A percentile compares a stretch with the other conserved stretches of the same genome.
Conservation (phyloP, 2,888 invertebrate genomes). For the Drosophila tripunctata region DNA sequence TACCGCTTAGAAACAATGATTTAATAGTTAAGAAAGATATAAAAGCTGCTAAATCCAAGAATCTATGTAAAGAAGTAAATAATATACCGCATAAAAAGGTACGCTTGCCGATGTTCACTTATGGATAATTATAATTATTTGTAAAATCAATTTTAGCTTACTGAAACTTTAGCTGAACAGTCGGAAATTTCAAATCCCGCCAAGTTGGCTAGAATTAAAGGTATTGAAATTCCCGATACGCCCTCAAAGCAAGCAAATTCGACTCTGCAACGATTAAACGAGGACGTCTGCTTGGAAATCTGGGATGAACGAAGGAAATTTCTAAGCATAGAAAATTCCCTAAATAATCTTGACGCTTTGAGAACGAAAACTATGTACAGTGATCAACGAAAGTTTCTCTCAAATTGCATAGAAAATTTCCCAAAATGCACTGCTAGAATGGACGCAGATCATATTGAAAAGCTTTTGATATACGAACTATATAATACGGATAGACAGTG, state of each 20-base stretch:
- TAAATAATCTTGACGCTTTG: neutral
- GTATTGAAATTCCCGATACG: neutral
- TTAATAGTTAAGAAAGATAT: no score
- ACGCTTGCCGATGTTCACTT: no score
- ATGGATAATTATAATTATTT: no score
- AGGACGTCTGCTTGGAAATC: neutral
- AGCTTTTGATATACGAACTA: neutral
- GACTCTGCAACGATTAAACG: neutral
- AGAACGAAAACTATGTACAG: neutral
- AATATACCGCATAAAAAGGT: no score
- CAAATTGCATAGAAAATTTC: neutral
- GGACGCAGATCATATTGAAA: slow-evolving; percentile 6
- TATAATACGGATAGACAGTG: neutral
- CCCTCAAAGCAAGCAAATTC: neutral
- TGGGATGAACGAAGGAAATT: neutral
- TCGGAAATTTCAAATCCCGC: neutral
- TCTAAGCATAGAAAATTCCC: neutral
- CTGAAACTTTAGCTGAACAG: neutral
- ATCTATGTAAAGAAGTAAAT: no score
- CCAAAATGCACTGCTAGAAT: neutral
- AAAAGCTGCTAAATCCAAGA: no score
- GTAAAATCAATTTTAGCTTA: neutral
- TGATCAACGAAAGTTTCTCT: neutral
- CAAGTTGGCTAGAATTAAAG: neutral
- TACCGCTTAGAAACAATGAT: no score